Evolutionary conservation across 2,888 invertebrate species (phyloP).

Genomic region (Clusia tigrina): DNA sequence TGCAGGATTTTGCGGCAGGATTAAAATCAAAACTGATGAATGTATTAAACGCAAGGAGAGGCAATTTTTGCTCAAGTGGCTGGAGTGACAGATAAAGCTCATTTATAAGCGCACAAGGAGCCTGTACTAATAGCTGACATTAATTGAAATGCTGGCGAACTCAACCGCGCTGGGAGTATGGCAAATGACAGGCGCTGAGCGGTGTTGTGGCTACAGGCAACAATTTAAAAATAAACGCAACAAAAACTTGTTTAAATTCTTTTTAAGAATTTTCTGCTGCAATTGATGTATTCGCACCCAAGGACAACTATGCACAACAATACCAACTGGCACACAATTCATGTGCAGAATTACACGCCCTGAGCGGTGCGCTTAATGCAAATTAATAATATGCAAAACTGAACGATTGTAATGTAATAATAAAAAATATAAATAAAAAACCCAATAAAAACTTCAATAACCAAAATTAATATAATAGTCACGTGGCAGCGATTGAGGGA

Average conservation of each 20-base stretch:
- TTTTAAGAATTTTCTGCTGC: not conserved
- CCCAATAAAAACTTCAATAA: no score
- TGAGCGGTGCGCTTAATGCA: no score
- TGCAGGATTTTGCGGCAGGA: conserved; percentile 10
- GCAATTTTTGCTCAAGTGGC: not conserved
- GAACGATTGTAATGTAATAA: no score
- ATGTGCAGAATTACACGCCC: no score
- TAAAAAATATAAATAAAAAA: no score
- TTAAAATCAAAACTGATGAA: conserved; percentile 9
- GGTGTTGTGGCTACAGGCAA: not conserved
- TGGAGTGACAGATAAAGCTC: not conserved
- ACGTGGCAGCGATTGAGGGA: no score
- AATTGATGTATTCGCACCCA: not conserved
- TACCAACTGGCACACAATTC: not conserved
- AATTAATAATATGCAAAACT: not conserved
- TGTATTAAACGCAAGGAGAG: not conserved
- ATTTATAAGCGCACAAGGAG: conserved; percentile 1
- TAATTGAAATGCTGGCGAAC: conserved; percentile 39
- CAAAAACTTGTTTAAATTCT: not conserved
- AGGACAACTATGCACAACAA: not conserved
- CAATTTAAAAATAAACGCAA: not conserved
- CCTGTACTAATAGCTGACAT: conserved; percentile 29
- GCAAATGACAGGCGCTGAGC: conserved; percentile 1
- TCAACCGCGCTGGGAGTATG: conserved; percentile 8
- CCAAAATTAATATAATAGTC: no score